Base-by-base conservation (phyloP, 2,113 vertebrate genomes). In the Bambusicola thoracicus region DNA sequence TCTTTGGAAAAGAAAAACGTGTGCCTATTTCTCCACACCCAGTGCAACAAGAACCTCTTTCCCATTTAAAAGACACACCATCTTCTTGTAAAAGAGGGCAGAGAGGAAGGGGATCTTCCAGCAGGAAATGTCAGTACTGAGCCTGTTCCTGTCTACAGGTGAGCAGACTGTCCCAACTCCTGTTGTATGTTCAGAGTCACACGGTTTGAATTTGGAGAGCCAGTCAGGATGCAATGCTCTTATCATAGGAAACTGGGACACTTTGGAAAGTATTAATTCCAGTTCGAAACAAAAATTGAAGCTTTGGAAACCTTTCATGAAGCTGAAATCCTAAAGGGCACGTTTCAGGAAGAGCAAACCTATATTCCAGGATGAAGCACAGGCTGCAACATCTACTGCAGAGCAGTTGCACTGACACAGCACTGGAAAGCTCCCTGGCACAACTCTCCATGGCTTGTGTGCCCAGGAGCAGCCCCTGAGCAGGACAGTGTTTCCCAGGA, bases 161-260 rank as follows among this genome's bases (percentile, higher is more conserved):
- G 13, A 36, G 48, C 18, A 25, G 40, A 65, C 36, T 3, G 61
- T 19, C 51, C 62, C 10, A 24, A 25, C 61, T 49, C 63, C 58
- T 68, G 51, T 34, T 32, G 40, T 25, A 13, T 4, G 24, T 30
- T 19, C 51, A 1, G 41, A 46, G 4, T 25, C 11, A 24, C 11
- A n/a, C 6, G n/a, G 65, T 18, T 46, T 41, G 8, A 21, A 11
- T 3, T 1, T 49, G 68, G 10, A 30, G 58, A 62, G 3, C 3
- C 24, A 24, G 27, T 4, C 5, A 72, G 25, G 49, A 5, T 4
- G 4, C 22, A n/a, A 11, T 18, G 5, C 6, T 29, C 8, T 10
- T 8, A 13, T 0, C 10, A 18, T 0, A 29, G 40, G 29, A 49
- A 73, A 24, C 1, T 2, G 8, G 4, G 32, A 38, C 18, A n/a